These are phyloP conservation scores for Rhynchomys soricoides DNA, from an alignment of 2,113 vertebrate species.

Conservation along the genomic window DNA sequence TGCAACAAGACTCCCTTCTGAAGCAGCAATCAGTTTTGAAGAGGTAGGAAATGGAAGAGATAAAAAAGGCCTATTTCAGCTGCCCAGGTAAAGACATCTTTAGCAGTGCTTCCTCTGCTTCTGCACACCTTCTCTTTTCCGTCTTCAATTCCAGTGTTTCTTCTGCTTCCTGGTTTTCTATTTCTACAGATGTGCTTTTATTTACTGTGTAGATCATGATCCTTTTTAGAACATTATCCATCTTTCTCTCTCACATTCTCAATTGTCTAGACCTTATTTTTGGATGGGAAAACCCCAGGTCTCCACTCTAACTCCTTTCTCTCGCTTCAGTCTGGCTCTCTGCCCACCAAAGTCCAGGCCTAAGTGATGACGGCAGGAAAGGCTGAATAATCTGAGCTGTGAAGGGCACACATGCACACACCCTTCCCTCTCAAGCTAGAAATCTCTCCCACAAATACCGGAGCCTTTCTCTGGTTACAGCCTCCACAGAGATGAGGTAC, in stretches of 20 bases:
- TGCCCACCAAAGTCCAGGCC: not conserved
- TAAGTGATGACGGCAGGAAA: not conserved
- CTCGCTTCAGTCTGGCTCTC: not conserved
- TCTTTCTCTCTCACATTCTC: not conserved
- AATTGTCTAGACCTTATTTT: not conserved
- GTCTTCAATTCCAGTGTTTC: not conserved
- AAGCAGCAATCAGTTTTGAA: not conserved
- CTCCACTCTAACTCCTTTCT: not conserved
- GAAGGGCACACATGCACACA: not conserved
- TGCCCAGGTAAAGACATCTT: accelerated
- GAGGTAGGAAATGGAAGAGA: not conserved
- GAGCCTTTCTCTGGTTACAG: not conserved
- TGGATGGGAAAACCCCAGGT: not conserved
- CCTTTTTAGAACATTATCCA: not conserved
- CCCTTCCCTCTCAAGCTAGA: not conserved
- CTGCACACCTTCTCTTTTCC: not conserved
- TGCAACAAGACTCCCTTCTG: not conserved
- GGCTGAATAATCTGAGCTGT: not conserved
- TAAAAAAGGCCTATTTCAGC: accelerated
- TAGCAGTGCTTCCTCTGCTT: not conserved
- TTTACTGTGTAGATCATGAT: not conserved
- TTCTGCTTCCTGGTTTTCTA: not conserved
- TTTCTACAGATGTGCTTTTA: not conserved
- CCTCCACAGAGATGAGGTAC: not conserved
- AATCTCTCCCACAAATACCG: not conserved